Conservation (phyloP, 2,888 invertebrate species). For the Melanophora roralis region DNA sequence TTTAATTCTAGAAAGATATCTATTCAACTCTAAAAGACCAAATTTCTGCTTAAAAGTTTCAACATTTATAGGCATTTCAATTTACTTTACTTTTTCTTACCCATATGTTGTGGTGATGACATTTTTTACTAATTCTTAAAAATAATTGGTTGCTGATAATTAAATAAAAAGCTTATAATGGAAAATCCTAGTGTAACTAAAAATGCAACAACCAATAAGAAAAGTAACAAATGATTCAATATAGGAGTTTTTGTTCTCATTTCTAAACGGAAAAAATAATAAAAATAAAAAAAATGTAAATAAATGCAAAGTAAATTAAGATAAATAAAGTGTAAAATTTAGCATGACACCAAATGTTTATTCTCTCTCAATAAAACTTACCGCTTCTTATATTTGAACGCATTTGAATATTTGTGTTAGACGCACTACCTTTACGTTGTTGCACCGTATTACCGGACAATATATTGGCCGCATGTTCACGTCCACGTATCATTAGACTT, state of each 20-base stretch:
- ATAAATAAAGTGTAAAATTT: neutral
- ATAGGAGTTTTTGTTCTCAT: conserved; percentile 35
- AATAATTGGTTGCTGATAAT: neutral
- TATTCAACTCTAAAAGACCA: no score
- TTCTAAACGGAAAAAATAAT: conserved; percentile 45
- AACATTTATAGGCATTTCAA: conserved; percentile 2
- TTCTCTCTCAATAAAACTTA: no score
- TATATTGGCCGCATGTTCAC: conserved; percentile 89
- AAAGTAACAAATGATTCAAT: conserved; percentile 24
- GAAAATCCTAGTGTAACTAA: conserved; percentile 28
- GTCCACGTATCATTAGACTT: conserved; percentile 86
- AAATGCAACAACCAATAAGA: conserved; percentile 33
- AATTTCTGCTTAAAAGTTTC: neutral
- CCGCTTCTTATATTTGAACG: conserved; percentile 68
- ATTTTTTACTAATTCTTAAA: conserved; percentile 1
- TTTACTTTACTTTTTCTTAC: conserved; percentile 43
- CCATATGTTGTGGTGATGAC: neutral
- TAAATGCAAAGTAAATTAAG: neutral
- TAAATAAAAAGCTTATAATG: conserved; percentile 9
- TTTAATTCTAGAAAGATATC: no score
- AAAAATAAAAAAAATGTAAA: conserved; percentile 14
- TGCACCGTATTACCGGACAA: conserved; percentile 83
- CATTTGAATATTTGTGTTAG: conserved; percentile 62
- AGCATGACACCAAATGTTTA: no score
- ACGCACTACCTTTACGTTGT: conserved; percentile 66